phyloP scores from a whole-genome alignment of 1,140 invertebrate species.

The Rhizoglyphus robini region DNA sequence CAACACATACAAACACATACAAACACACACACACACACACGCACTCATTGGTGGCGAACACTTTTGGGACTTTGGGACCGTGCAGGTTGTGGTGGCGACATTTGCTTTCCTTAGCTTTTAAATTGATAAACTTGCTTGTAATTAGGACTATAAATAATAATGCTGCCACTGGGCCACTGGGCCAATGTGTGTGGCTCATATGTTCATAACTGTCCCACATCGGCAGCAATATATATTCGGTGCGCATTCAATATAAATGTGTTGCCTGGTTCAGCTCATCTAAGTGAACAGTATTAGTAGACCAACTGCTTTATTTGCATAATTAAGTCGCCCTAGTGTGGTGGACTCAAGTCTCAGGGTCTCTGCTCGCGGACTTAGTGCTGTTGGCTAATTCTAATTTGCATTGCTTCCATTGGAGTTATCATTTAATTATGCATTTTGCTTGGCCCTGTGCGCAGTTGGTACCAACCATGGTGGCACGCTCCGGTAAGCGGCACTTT shows the following conservation, averaged over 20 bases:
- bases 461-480: too few species aligned
- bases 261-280: neutral
- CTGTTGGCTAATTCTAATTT: neutral
- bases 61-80: neutral
- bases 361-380: neutral
- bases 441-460: too few species aligned
- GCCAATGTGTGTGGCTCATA: neutral
- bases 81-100: neutral
- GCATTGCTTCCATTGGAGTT: too few species aligned
- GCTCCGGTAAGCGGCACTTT: too few species aligned
- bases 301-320: neutral
- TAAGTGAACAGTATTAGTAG: neutral
- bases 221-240: neutral
- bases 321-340: too few species aligned
- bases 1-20: neutral
- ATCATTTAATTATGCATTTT: too few species aligned
- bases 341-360: neutral
- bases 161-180: neutral
- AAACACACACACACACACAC: neutral
- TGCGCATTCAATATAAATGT: neutral
- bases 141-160: slow-evolving; percentile 13
- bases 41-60: neutral
- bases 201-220: too few species aligned
- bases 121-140: slow-evolving; percentile 1
- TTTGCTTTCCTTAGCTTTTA: neutral